Base-by-base conservation (phyloP, 2,888 invertebrate genomes). In the Dinocampus coccinellae region DNA sequence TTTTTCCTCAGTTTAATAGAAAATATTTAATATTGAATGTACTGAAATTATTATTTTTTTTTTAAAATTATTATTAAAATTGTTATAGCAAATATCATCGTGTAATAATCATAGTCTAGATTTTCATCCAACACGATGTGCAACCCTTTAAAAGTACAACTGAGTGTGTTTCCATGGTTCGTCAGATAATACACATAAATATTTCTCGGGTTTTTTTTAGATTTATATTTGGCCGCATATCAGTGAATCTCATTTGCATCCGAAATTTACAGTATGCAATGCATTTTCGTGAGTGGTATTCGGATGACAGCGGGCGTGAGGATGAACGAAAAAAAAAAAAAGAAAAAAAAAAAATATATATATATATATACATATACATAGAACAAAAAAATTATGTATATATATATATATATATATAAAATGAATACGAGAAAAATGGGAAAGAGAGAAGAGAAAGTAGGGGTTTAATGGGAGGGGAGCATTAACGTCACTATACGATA, bases 171-270 rank as follows among this genome's bases (percentile, higher is more conserved):
- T 42, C 75, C 70, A 62, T 53, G 73, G 72, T 76, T 72, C 79
- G 77, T 80, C 78, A 80, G 83, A 84, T 85, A 85, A 84, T 81
- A 78, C 82, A 79, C 83, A 86, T 85, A 85, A 86, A 85, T 86
- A 85, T 83, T 78, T 79, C 74, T 47, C 33, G 52, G 73, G 79
- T 79, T 83, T 82, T 85, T 85, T 82, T 82, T 77, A 81, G 82
- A 86, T 86, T 85, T 85, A 86, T 85, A 85, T 83, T 83, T 84
- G 79, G 78, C 79, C 57, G 79, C 81, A 79, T 84, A 84, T 85
- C 85, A 80, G 82, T 77, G 73, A 82, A 67, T 83, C 84, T 84
- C 83, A 85, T 86, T 86, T 86, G 85, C 85, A 85, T 85, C 74
- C 79, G 75, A 81, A 85, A 85, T 85, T 85, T 85, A 85, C 77